These are phyloP conservation scores for Tautogolabrus adspersus DNA, from an alignment of 2,113 vertebrate genomes.

Conservation along the genomic window DNA sequence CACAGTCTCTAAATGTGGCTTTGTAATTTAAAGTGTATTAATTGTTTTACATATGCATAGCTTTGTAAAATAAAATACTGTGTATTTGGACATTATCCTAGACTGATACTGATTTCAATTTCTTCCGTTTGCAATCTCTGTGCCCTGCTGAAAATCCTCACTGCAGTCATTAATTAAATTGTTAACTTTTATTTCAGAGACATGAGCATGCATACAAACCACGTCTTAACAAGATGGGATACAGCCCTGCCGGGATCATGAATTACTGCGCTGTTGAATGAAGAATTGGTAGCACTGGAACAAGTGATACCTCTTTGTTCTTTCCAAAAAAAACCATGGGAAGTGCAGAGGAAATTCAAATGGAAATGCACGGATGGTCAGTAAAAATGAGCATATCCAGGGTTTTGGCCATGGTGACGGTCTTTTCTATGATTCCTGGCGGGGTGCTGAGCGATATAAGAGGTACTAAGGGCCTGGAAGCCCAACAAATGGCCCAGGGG, in stretches of 20 bases:
- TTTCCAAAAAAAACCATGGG: conserved; percentile 48
- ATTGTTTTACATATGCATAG: neutral
- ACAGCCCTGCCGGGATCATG: conserved; percentile 45
- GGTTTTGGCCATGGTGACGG: conserved; percentile 70
- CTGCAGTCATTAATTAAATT: conserved; percentile 42
- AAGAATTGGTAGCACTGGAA: conserved; percentile 30
- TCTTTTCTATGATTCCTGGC: conserved; percentile 76
- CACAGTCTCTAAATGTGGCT: neutral
- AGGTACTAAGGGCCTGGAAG: conserved; percentile 46
- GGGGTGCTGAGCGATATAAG: conserved; percentile 62
- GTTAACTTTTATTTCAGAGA: conserved; percentile 68
- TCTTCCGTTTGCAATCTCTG: conserved; percentile 29
- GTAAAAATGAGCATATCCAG: conserved; percentile 75
- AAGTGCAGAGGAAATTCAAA: conserved; percentile 53
- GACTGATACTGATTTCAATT: conserved; percentile 15
- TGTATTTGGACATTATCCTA: conserved; percentile 1
- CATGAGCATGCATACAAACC: conserved; percentile 44
- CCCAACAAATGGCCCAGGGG: conserved; percentile 48
- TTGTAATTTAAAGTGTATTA: neutral
- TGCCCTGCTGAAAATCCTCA: conserved; percentile 21
- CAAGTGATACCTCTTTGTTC: conserved; percentile 26
- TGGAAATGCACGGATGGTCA: conserved; percentile 58
- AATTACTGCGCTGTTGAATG: conserved; percentile 46
- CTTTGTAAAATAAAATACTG: conserved; percentile 20
- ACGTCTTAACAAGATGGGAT: conserved; percentile 44